These are phyloP conservation scores for Oreohelix idahoensis DNA, from an alignment of 1,140 invertebrate species.

Conservation along the genomic window DNA sequence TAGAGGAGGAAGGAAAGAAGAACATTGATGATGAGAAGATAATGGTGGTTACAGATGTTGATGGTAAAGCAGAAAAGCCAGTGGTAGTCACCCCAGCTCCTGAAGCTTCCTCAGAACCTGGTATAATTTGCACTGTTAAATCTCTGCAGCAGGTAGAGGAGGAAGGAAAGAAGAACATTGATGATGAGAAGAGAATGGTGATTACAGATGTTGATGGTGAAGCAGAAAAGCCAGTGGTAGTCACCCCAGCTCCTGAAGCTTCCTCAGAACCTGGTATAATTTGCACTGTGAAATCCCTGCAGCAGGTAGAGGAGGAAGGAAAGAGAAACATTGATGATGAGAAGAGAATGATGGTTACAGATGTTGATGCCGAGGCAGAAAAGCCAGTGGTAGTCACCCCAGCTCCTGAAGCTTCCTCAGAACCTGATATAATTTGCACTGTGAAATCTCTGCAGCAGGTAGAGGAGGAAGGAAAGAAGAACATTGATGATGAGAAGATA, in stretches of 20 bases:
- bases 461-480: neutral
- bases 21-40: neutral
- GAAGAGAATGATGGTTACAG: conserved; percentile 12
- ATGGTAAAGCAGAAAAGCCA: too few relatives aligned
- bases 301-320: neutral
- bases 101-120: too few relatives aligned
- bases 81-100: neutral
- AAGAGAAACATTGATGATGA: neutral
- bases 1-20: neutral
- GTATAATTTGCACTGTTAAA: neutral
- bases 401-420: too few relatives aligned
- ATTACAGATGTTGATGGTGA: conserved; percentile 7
- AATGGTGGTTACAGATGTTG: conserved; percentile 15
- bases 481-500: neutral
- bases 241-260: neutral
- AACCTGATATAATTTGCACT: too few relatives aligned
- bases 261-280: neutral
- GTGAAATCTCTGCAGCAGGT: neutral
- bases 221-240: neutral
- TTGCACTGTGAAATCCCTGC: neutral
- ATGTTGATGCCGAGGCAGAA: conserved; percentile 5
- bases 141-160: neutral
- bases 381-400: neutral
- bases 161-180: neutral
- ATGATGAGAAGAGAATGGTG: conserved; percentile 16